phyloP scores from a whole-genome alignment of 2,888 invertebrate genomes.

The Chaitophorus viminalis region DNA sequence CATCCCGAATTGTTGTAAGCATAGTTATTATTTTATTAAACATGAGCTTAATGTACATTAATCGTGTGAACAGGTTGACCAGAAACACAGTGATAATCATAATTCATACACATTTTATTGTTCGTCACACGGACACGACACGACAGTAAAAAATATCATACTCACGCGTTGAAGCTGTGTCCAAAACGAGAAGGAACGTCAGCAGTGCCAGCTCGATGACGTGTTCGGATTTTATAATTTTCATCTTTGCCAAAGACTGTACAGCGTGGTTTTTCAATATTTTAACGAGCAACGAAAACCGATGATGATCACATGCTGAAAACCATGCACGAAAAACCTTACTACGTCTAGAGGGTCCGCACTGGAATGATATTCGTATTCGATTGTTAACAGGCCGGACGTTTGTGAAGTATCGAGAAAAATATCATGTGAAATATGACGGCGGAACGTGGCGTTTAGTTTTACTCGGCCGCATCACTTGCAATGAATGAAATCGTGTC shows the following conservation, averaged over 20 bases:
- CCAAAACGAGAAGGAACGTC: neutral
- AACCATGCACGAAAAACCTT: neutral
- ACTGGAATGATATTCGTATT: neutral
- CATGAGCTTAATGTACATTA: too few species aligned
- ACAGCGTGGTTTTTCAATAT: neutral
- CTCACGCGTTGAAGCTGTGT: conserved; percentile 13
- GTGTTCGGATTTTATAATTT: neutral
- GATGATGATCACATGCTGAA: neutral
- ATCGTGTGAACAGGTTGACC: too few species aligned
- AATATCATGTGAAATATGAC: neutral
- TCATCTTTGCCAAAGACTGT: neutral
- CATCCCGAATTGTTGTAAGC: too few species aligned
- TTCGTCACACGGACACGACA: too few species aligned
- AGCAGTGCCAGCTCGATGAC: neutral
- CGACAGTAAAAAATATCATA: too few species aligned
- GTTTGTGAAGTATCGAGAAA: neutral
- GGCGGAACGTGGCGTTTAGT: neutral
- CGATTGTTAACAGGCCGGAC: neutral
- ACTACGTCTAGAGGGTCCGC: neutral
- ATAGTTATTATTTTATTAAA: too few species aligned
- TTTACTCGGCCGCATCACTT: neutral
- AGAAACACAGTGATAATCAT: too few species aligned
- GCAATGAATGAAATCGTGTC: neutral
- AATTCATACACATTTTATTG: too few species aligned
- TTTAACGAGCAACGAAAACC: neutral